Conservation (phyloP, 1,140 invertebrate genomes). For the Drosophila malerkotliana region DNA sequence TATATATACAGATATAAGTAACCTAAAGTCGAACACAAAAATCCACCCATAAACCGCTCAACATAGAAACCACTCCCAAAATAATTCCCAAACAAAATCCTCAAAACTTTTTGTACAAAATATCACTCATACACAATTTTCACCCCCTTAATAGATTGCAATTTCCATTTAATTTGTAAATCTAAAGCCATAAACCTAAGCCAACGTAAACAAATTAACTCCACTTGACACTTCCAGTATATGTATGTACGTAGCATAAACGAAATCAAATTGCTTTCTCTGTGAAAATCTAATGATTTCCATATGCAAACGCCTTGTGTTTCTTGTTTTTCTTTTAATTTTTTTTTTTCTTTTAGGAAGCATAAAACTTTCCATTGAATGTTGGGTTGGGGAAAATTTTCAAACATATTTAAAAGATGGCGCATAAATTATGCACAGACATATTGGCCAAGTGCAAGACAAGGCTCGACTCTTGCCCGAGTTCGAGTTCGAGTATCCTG, state of each 20-base stretch:
- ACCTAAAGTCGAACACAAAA: too few relatives aligned
- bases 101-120: not conserved
- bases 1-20: too few relatives aligned
- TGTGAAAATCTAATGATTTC: slow-evolving; percentile 31
- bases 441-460: slow-evolving; percentile 58
- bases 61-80: not conserved
- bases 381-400: slow-evolving; percentile 18
- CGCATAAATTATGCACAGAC: slow-evolving; percentile 68
- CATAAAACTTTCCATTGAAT: slow-evolving; percentile 38
- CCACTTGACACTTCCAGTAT: slow-evolving; percentile 29
- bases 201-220: slow-evolving; percentile 8
- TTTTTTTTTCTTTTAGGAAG: not conserved
- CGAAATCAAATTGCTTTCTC: slow-evolving; percentile 34
- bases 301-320: slow-evolving; percentile 6
- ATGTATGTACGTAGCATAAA: slow-evolving; percentile 18
- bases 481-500: slow-evolving; percentile 15
- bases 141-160: not conserved
- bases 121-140: not conserved
- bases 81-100: not conserved
- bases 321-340: not conserved
- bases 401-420: slow-evolving; percentile 63
- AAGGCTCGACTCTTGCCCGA: slow-evolving; percentile 14
- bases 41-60: too few relatives aligned
- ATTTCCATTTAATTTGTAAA: slow-evolving; percentile 1
- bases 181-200: not conserved